Conservation (phyloP, 1,140 invertebrate species). For the Panagrolaimus sp. region DNA sequence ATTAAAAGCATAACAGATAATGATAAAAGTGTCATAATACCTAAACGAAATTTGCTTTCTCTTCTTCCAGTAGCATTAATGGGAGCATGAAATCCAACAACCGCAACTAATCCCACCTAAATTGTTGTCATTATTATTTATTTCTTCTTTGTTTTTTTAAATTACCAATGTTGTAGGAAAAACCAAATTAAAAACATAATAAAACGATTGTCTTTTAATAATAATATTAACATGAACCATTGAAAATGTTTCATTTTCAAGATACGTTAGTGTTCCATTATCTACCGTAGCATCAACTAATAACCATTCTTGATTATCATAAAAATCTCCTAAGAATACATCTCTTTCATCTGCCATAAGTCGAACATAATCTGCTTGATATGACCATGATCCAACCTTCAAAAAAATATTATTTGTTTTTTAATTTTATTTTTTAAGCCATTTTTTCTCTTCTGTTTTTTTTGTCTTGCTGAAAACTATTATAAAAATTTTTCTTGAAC, state of each 20-base stretch:
- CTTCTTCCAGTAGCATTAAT: conserved; percentile 56
- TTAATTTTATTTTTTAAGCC: neutral
- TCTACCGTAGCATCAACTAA: conserved; percentile 44
- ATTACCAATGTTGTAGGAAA: conserved; percentile 55
- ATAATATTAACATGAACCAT: conserved; percentile 48
- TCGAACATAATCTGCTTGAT: conserved; percentile 51
- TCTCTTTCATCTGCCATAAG: conserved; percentile 52
- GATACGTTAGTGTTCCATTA: conserved; percentile 50
- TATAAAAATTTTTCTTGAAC: too few species aligned
- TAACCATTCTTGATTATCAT: conserved; percentile 56
- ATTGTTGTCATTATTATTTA: too few species aligned
- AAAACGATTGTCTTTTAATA: conserved; percentile 51
- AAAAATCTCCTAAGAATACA: conserved; percentile 55
- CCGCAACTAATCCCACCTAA: conserved; percentile 51
- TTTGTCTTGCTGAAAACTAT: too few species aligned
- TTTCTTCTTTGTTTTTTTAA: neutral
- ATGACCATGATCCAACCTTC: conserved; percentile 55
- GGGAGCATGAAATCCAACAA: conserved; percentile 56
- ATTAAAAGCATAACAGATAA: conserved; percentile 57
- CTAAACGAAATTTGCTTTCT: conserved; percentile 55
- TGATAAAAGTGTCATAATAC: conserved; percentile 39
- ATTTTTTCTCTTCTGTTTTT: too few species aligned
- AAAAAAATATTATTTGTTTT: conserved; percentile 15
- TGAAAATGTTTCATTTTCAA: conserved; percentile 53
- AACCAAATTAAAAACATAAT: conserved; percentile 57